Percentiles rank a stretch among this genome's conserved stretches.
Conservation (phyloP, 2,888 invertebrate species). For the Himalopsyche tibetana region DNA sequence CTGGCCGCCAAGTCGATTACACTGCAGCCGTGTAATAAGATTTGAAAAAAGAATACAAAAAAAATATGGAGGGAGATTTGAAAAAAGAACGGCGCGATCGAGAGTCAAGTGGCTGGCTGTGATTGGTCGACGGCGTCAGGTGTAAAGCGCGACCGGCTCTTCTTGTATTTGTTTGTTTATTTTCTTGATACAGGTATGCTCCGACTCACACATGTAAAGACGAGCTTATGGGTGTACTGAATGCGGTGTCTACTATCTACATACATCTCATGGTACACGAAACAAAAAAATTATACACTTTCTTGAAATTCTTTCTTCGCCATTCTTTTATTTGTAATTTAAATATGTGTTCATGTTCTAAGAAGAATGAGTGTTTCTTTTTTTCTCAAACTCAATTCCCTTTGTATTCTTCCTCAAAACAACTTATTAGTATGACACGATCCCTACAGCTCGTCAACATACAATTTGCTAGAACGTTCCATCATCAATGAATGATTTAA, state of each 20-base stretch:
- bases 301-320: too few relatives aligned
- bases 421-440: too few relatives aligned
- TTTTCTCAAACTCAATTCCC: too few relatives aligned
- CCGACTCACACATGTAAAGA: conserved; percentile 36
- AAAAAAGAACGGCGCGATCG: conserved; percentile 55
- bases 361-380: too few relatives aligned
- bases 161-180: conserved; percentile 66
- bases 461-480: too few relatives aligned
- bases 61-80: conserved; percentile 39
- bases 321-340: too few relatives aligned
- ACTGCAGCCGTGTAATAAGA: conserved; percentile 58
- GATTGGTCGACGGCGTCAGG: conserved; percentile 66
- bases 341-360: too few relatives aligned
- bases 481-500: too few relatives aligned
- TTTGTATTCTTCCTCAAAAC: too few relatives aligned
- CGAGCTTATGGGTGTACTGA: conserved; percentile 13
- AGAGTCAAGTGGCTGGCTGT: conserved; percentile 55
- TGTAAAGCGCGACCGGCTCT: conserved; percentile 62
- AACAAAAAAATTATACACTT: neutral
- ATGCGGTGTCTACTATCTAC: neutral
- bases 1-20: conserved; percentile 59
- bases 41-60: conserved; percentile 57
- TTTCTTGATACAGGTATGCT: conserved; percentile 59
- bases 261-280: neutral
- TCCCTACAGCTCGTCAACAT: too few relatives aligned